Percentiles rank a stretch among this genome's conserved stretches.
phyloP scores from a whole-genome alignment of 2,113 vertebrate genomes.

The Tyto alba region DNA sequence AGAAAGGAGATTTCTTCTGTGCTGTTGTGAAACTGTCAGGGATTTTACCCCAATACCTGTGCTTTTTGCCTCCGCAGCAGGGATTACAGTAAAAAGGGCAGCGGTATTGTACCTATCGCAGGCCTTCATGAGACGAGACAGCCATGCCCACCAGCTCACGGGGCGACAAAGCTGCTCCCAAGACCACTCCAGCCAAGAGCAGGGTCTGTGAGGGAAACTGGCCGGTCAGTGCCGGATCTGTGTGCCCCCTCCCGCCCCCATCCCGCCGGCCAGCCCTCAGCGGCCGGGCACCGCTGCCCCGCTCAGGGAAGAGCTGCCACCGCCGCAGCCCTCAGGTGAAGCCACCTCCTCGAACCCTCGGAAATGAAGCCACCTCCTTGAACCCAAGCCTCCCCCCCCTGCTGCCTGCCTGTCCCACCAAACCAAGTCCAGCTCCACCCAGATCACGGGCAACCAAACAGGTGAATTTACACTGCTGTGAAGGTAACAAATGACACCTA shows the following conservation, averaged over 20 bases:
- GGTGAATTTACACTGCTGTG: not conserved
- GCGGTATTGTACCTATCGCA: not conserved
- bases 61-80: not conserved
- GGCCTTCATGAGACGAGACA: not conserved
- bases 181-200: not conserved
- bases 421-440: not conserved
- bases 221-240: rapidly evolving
- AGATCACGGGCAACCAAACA: not conserved
- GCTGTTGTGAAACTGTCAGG: not conserved
- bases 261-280: not conserved
- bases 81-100: not conserved
- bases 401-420: not conserved
- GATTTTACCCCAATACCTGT: not conserved
- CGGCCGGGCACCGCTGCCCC: not conserved
- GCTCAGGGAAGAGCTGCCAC: not conserved
- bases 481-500: not conserved
- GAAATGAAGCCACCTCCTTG: not conserved
- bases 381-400: not conserved
- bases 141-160: not conserved
- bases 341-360: not conserved
- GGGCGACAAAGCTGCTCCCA: not conserved
- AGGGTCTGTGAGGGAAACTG: not conserved
- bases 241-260: not conserved
- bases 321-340: not conserved
- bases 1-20: not conserved